Evolutionary conservation across 2,888 invertebrate genomes (phyloP), one percentile per base, ranked within the genome.

Genomic region (Esperia sulphurella): DNA sequence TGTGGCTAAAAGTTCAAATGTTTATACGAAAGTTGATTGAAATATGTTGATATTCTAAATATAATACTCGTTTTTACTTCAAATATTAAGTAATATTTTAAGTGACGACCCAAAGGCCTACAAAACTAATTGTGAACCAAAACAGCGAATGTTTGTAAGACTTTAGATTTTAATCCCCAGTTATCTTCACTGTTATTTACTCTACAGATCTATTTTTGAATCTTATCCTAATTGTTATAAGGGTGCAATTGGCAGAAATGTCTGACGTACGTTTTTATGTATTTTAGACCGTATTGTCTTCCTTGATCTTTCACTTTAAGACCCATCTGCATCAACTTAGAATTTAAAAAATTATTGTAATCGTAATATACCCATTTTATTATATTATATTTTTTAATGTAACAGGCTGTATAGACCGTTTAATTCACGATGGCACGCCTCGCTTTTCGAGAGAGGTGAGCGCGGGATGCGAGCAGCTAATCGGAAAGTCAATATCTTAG

Each of bases 111-210:
- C 42, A 44, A 48, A 50, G 63, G 61, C 60, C 63, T 65, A 61
- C 53, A 51, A 37, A 42, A 10, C 45, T 53, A 21, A n/a, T 49
- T 49, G 45, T 46, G 44, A 68, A 72, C 58, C 57, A 48, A 61
- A 68, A 70, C 76, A 75, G 77, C 78, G 76, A 77, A 78, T 55
- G 53, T 70, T n/a, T 57, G 21, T 3, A 75, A 76, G 71, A 74
- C 73, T 76, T 57, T 51, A 57, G 54, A 54, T 54, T 54, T 55
- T 55, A 56, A 61, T 59, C 49, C 54, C 40, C 8, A 14, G 28
- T 38, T 44, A 28, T 59, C 58, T 53, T 48, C 53, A 55, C 54
- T 63, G 61, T 66, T 67, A 55, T 58, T 59, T 61, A 54, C 63
- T 64, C 54, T 52, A 59, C 59, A 63, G 65, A 69, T 74, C 63